phyloP scores from a whole-genome alignment of 2,888 invertebrate genomes.

The Platycheirus albimanus region DNA sequence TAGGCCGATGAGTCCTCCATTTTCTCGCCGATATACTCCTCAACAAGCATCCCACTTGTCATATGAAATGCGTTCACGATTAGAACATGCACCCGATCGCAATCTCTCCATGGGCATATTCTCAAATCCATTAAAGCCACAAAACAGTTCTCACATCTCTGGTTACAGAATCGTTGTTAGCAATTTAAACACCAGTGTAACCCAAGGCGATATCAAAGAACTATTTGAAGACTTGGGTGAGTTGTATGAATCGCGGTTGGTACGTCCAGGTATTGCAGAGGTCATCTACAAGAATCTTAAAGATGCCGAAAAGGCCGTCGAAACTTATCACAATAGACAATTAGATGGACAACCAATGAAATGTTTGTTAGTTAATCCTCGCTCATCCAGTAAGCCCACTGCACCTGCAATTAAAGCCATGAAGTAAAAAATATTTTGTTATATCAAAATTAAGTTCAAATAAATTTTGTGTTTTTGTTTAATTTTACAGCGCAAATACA shows the following conservation, averaged over 20 bases:
- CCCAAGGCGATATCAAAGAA: slow-evolving; percentile 96
- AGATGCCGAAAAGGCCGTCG: slow-evolving; percentile 95
- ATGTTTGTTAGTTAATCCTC: slow-evolving; percentile 91
- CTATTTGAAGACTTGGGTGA: slow-evolving; percentile 96
- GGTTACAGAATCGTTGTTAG: slow-evolving; percentile 95
- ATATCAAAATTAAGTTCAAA: not conserved
- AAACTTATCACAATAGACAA: slow-evolving; percentile 96
- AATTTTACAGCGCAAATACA: slow-evolving; percentile 60
- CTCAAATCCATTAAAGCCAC: slow-evolving; percentile 77
- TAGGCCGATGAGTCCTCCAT: slow-evolving; percentile 77
- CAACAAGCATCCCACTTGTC: slow-evolving; percentile 80
- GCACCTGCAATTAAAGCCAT: slow-evolving; percentile 79
- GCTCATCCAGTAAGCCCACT: slow-evolving; percentile 86
- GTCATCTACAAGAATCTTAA: slow-evolving; percentile 93
- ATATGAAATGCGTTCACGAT: slow-evolving; percentile 81
- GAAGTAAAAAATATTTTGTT: too few species aligned
- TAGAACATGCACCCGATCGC: slow-evolving; percentile 80
- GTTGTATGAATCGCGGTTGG: slow-evolving; percentile 91
- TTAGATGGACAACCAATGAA: slow-evolving; percentile 97
- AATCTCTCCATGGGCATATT: slow-evolving; percentile 82
- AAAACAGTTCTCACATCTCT: slow-evolving; percentile 64
- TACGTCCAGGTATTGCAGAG: slow-evolving; percentile 94
- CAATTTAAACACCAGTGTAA: slow-evolving; percentile 93
- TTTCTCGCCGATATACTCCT: slow-evolving; percentile 77
- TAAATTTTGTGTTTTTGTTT: not conserved